Evolutionary conservation across 64 coral and sea anemone genomes (phyloP), one percentile per base, ranked within the genome.

Genomic region (Dendrophyllia cribrosa): DNA sequence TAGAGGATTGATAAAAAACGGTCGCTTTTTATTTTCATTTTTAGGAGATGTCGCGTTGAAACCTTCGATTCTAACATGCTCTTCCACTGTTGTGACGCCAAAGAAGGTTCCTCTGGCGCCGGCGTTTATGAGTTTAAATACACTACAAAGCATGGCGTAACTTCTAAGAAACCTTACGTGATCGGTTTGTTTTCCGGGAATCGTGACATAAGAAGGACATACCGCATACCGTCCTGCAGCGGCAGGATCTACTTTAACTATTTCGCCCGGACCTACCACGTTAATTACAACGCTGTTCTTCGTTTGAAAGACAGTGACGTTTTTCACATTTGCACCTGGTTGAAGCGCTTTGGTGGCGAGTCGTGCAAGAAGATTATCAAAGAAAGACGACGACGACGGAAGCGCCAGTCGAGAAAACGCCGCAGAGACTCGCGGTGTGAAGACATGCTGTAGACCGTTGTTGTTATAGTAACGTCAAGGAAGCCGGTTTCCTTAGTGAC

Each of bases 111-210:
- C 5, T 94, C 92, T 4, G 92, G 92, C 9, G 92, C 92, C 4
- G 92, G 92, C 1, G 92, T 94, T 9, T 94, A 94, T 10, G 87
- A 83, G 11, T 72, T 74, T 7, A 86, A 84, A 46, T 83, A 75
- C 13, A 75, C 53, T 56, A 12, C 53, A 23, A 13, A 43, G 65
- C 58, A 34, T 34, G 59, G 12, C 11, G 52, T 63, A 34, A 34
- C 34, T 34, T 34, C 34, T 10, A 21, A 51, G 50, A n/a, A 51
- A 17, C 77, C 86, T 20, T 83, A 88, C 17, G 51, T 94, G 23
- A 76, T 94, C 4, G 92, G 76, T 0, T 77, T 94, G 3, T 89
- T 89, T 74, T 94, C 92, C 26, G 92, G 92, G 21, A 94, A 94
- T 48, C 92, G 92, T 43, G 21, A 89, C 86, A 15, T 74, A 56